Evolutionary conservation across 2,113 vertebrate genomes (phyloP).

Genomic region (Menura novaehollandiae): DNA sequence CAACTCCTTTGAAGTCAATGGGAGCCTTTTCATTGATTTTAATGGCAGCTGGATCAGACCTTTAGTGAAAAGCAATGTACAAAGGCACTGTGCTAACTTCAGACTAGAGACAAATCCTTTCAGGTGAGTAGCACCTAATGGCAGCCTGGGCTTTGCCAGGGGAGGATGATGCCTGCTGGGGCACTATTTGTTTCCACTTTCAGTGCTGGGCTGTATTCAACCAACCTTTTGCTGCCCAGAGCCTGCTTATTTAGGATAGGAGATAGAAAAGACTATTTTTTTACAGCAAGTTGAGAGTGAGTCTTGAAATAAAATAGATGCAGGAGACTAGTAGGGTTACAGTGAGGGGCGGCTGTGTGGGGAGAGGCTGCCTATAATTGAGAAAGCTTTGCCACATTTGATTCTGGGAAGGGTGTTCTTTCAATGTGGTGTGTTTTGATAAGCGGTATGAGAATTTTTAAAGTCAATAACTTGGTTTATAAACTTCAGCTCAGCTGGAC

Average conservation of each 20-base stretch:
- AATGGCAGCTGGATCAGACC: constrained; percentile 53
- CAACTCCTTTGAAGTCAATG: constrained; percentile 46
- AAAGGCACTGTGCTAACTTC: constrained; percentile 8
- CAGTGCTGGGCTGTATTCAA: not conserved
- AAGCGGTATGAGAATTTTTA: constrained; percentile 60
- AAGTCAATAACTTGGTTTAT: constrained; percentile 65
- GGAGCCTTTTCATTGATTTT: constrained; percentile 55
- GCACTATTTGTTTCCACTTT: not conserved
- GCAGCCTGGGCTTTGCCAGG: not conserved
- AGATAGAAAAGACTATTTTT: constrained; percentile 17
- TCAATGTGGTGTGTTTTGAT: constrained; percentile 62
- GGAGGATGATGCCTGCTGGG: not conserved
- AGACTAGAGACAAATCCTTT: constrained; percentile 47
- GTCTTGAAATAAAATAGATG: constrained; percentile 40
- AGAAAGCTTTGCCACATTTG: constrained; percentile 50
- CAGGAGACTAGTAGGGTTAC: not conserved
- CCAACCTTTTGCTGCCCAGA: not conserved
- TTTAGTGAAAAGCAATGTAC: constrained; percentile 36
- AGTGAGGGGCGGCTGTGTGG: not conserved
- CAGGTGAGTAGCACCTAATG: constrained; percentile 5
- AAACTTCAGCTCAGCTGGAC: constrained; percentile 60
- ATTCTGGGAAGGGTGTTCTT: constrained; percentile 43
- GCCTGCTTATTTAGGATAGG: not conserved
- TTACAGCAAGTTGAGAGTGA: not conserved
- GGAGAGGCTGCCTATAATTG: constrained; percentile 40